These are phyloP conservation scores for Tinamus major DNA, from an alignment of 2,797 vertebrate species.

Conservation along the genomic window DNA sequence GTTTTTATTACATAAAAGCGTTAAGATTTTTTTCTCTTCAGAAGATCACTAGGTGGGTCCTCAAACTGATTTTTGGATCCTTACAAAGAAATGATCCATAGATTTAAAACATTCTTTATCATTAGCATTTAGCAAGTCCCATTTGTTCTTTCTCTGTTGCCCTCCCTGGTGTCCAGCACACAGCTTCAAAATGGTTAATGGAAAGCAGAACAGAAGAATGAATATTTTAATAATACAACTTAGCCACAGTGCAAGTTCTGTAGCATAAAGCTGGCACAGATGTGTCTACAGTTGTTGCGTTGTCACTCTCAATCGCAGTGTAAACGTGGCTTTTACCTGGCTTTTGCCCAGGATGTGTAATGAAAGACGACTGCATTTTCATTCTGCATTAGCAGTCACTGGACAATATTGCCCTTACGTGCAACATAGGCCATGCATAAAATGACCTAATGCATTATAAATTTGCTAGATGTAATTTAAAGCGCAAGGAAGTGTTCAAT, in stretches of 20 bases:
- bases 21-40: background rate
- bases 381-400: background rate
- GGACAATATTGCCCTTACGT: background rate
- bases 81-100: background rate
- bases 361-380: background rate
- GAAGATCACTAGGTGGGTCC: background rate
- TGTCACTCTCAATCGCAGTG: background rate
- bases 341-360: background rate
- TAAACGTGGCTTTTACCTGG: background rate
- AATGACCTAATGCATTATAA: constrained; percentile 50
- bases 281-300: background rate
- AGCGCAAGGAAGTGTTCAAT: constrained; percentile 7
- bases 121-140: background rate
- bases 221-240: background rate
- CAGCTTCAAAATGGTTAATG: background rate
- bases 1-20: background rate
- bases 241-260: background rate
- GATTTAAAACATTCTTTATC: background rate
- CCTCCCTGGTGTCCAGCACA: background rate
- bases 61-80: background rate
- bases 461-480: constrained; percentile 56
- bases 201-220: background rate
- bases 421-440: constrained; percentile 25
- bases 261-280: background rate
- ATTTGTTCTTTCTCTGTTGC: background rate